Percentiles rank a stretch among this genome's conserved stretches.
Evolutionary conservation across 2,797 vertebrate genomes (phyloP).

Genomic region (Steatocranus sp.): DNA sequence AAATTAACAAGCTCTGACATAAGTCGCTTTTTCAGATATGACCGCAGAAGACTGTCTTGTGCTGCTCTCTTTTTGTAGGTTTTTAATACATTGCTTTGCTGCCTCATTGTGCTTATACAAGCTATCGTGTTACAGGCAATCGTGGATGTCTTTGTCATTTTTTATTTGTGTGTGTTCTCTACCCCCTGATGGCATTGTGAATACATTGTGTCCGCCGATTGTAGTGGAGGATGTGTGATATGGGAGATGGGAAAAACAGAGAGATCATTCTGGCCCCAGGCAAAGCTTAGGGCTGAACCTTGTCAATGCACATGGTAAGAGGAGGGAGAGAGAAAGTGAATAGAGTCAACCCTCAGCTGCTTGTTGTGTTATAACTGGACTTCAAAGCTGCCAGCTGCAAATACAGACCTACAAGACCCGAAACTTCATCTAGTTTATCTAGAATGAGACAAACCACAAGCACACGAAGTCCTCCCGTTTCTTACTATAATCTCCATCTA

Average conservation of each 20-base stretch:
- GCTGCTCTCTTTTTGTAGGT: background rate
- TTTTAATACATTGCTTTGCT: background rate
- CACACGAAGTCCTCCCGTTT: conserved; percentile 15
- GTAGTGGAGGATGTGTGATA: conserved; percentile 75
- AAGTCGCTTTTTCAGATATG: conserved; percentile 26
- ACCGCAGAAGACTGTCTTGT: background rate
- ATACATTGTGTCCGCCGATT: conserved; percentile 75
- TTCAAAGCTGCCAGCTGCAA: conserved; percentile 54
- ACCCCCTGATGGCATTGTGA: conserved; percentile 72
- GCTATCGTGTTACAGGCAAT: conserved; percentile 23
- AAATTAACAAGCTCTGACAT: conserved; percentile 46
- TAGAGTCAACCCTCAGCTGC: conserved; percentile 29
- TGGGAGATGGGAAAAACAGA: conserved; percentile 77
- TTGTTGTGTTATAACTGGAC: conserved; percentile 50
- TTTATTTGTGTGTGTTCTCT: conserved; percentile 67
- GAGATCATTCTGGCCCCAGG: conserved; percentile 69
- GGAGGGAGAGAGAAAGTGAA: conserved; percentile 3
- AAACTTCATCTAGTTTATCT: conserved; percentile 41
- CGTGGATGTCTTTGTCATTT: conserved; percentile 51
- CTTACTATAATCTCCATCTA: background rate
- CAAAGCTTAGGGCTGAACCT: conserved; percentile 69
- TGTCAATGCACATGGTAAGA: conserved; percentile 56
- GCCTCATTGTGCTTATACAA: background rate
- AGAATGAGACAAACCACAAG: conserved; percentile 24
- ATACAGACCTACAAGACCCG: conserved; percentile 41